Evolutionary conservation across 1,140 invertebrate genomes (phyloP), one percentile per base, ranked within the genome.

Genomic region (Hycleus phaleratus): DNA sequence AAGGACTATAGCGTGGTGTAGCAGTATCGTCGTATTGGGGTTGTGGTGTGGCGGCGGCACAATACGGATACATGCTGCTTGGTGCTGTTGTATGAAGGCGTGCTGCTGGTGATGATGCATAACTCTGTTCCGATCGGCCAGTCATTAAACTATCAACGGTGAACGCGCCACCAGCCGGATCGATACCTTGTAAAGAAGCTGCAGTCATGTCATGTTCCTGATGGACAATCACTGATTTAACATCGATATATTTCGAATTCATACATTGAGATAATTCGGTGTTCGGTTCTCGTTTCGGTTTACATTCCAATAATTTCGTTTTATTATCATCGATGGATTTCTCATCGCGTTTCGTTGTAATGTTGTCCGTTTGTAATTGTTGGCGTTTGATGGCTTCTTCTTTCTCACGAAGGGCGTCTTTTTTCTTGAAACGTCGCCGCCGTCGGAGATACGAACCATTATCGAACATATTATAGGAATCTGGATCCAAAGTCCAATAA

Each of bases 381-480:
- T 91, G 87, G 5, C 90, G 78, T 68, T 92, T 91, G 11, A 91
- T 59, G 0, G 87, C 86, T 67, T 93, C 90, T 63, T 94, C 90
- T 66, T 93, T 93, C 67, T 94, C 90, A 61, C 87, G 85, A 18
- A 91, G 67, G 0, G 87, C 90, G 72, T 96, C 93, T 71, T 96
- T 97, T 77, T 97, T 97, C 79, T 98, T 98, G 76, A 98, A 98
- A 3, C 94, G 84, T 57, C 93, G 79, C 38, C 92, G 78, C 7
- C 95, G 81, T n/a, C 95, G 79, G 57, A 97, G 77, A 71, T 95
- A 97, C 7, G 91, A 95, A 0, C 96, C 95, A 68, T 98, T 96
- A 69, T 98, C 95, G 75, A 98, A 98, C 96, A 98, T 98, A 73
- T 97, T 97, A 69, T 95, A 92, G 0, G 87, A 93, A 70, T 97